Conservation (phyloP, 2,113 vertebrate genomes). For the Herpailurus yagouaroundi region DNA sequence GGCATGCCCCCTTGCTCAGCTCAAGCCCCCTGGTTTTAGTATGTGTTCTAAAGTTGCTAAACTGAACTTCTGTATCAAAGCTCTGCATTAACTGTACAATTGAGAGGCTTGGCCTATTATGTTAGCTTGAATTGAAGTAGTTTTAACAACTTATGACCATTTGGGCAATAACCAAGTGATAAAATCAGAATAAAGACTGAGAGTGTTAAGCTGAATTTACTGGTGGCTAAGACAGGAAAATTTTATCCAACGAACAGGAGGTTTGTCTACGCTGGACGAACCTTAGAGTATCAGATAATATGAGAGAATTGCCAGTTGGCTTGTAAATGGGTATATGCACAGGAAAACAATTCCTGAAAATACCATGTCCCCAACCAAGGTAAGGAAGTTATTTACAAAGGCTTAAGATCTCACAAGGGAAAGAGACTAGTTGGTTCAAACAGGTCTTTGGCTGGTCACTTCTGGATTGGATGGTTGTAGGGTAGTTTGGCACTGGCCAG, state of each 20-base stretch:
- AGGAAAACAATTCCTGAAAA: not conserved
- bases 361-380: not conserved
- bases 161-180: not conserved
- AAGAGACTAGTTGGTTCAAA: not conserved
- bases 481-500: not conserved
- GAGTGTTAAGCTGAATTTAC: not conserved
- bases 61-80: not conserved
- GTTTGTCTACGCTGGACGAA: not conserved
- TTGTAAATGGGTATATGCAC: not conserved
- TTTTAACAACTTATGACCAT: not conserved
- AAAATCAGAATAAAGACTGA: not conserved
- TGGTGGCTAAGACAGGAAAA: not conserved
- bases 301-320: not conserved
- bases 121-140: not conserved
- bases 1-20: not conserved
- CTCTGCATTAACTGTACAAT: not conserved
- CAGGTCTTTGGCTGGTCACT: not conserved
- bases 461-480: not conserved
- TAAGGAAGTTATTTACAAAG: not conserved
- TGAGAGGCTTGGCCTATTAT: not conserved
- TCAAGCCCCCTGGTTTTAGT: not conserved
- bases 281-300: not conserved
- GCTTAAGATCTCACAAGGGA: not conserved
- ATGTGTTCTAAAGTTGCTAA: not conserved
- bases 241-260: not conserved